Conservation (phyloP, 2,797 vertebrate genomes). For the Garrulus glandarius region DNA sequence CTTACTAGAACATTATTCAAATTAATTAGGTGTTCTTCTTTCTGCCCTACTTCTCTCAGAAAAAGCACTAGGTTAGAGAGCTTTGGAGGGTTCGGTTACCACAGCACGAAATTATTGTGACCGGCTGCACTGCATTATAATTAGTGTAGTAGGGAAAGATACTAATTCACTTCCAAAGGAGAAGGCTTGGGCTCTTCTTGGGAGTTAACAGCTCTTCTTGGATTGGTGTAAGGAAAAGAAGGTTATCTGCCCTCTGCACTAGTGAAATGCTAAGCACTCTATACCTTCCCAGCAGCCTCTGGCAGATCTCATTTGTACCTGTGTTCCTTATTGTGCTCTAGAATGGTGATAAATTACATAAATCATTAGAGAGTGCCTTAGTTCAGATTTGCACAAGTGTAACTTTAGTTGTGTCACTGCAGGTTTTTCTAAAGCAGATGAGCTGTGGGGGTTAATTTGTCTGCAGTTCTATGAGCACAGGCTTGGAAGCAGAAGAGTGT, state of each 20-base stretch:
- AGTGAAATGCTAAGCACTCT: neutral
- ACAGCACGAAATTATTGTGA: constrained; percentile 34
- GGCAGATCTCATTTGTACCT: neutral
- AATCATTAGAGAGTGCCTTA: neutral
- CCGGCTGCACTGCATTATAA: neutral
- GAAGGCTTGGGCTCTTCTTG: constrained; percentile 5
- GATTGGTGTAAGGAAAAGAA: constrained; percentile 33
- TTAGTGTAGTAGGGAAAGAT: neutral
- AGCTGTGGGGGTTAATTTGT: constrained; percentile 1
- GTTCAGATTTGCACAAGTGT: neutral
- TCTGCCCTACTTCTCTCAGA: constrained; percentile 32
- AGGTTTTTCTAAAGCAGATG: neutral
- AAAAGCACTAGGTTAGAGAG: constrained; percentile 5
- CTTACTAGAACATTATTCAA: constrained; percentile 45
- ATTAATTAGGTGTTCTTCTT: constrained; percentile 48
- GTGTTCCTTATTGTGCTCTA: neutral
- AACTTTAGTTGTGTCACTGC: neutral
- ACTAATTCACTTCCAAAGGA: neutral
- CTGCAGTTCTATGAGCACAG: neutral
- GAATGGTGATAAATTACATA: neutral
- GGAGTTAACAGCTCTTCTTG: neutral
- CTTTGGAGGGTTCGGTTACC: constrained; percentile 32
- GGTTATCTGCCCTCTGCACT: constrained; percentile 42
- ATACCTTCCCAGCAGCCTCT: neutral
- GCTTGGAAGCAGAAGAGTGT: neutral